phyloP scores from a whole-genome alignment of 2,113 vertebrate species.

The Grammomys surdaster region DNA sequence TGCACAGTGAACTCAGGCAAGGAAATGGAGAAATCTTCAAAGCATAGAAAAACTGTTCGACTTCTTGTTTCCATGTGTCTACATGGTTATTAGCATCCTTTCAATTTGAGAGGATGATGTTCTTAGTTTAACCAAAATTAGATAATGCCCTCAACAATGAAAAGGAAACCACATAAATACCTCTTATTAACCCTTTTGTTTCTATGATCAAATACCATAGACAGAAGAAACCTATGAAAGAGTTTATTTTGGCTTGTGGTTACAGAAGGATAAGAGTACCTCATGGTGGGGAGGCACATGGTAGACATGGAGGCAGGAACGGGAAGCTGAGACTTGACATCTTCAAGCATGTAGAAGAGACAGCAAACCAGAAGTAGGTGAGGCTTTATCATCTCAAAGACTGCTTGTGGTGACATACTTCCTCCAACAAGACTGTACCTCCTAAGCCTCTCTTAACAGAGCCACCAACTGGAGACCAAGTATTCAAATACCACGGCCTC shows the following conservation, averaged over 20 bases:
- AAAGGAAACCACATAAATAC: neutral
- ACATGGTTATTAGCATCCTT: constrained; percentile 1
- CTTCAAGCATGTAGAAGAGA: too few species aligned
- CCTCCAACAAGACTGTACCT: neutral
- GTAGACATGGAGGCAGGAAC: too few species aligned
- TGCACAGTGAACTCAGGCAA: neutral
- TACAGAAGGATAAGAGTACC: neutral
- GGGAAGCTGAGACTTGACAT: neutral
- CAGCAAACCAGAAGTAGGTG: too few species aligned
- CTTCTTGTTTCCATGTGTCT: neutral
- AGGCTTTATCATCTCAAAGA: neutral
- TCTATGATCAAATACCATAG: neutral
- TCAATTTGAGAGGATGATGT: neutral
- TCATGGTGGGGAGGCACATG: neutral
- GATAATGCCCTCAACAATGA: neutral
- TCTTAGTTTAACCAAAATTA: neutral
- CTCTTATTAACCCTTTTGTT: neutral
- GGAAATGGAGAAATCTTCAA: neutral
- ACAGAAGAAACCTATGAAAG: neutral
- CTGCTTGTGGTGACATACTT: neutral
- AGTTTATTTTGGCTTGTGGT: neutral
- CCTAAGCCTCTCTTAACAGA: neutral
- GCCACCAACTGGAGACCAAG: neutral
- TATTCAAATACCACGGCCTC: neutral
- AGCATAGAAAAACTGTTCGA: neutral